Conservation (phyloP, 1,140 invertebrate species). For the Meloidogyne floridensis region DNA sequence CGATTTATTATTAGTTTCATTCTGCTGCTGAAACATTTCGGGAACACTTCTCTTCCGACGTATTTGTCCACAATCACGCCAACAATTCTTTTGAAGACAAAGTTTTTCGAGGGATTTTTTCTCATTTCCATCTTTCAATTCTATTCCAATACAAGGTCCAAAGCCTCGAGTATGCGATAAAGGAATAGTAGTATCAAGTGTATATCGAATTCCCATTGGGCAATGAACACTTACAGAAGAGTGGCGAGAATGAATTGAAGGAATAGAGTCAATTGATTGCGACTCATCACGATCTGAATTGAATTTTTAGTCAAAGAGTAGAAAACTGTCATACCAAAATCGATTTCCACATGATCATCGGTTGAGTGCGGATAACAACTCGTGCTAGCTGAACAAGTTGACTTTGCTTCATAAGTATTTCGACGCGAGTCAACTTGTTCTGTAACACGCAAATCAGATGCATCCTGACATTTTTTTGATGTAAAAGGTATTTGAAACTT, state of each 20-base stretch:
- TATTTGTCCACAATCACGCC: neutral
- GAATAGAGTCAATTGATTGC: slow-evolving; percentile 27
- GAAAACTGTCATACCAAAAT: slow-evolving; percentile 33
- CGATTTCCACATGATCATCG: slow-evolving; percentile 46
- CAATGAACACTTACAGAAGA: slow-evolving; percentile 43
- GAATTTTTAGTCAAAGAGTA: neutral
- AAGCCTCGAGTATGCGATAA: neutral
- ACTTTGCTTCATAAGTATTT: slow-evolving; percentile 32
- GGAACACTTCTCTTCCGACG: slow-evolving; percentile 29
- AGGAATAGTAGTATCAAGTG: slow-evolving; percentile 26
- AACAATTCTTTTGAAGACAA: neutral
- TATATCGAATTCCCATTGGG: slow-evolving; percentile 31
- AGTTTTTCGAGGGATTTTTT: neutral
- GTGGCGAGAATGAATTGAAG: slow-evolving; percentile 41
- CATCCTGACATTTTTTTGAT: neutral
- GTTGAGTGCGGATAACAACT: slow-evolving; percentile 18
- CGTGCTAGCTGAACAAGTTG: slow-evolving; percentile 5
- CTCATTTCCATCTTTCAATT: neutral
- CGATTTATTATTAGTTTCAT: neutral
- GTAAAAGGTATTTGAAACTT: slow-evolving; percentile 16
- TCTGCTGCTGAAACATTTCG: slow-evolving; percentile 20
- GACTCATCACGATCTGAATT: slow-evolving; percentile 39
- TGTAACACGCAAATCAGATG: neutral
- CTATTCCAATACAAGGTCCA: neutral
- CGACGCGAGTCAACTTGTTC: slow-evolving; percentile 21